phyloP scores from a whole-genome alignment of 2,797 vertebrate genomes.

The Macroramphosus scolopax region DNA sequence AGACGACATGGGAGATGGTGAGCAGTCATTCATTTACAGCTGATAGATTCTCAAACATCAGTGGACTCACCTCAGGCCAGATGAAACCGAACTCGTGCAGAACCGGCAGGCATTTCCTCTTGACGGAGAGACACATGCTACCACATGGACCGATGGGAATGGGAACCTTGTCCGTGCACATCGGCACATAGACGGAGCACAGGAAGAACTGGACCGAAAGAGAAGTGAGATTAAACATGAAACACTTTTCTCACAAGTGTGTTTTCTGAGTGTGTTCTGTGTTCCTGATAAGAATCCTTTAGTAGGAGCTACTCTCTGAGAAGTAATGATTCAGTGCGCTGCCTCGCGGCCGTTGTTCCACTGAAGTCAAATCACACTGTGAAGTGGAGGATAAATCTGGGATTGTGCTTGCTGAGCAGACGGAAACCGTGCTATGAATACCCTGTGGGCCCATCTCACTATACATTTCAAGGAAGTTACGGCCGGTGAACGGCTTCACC shows the following conservation, averaged over 20 bases:
- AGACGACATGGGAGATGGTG: slow-evolving; percentile 7
- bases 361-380: slow-evolving; percentile 12
- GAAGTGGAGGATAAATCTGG: slow-evolving; percentile 12
- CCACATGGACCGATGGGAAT: slow-evolving; percentile 96
- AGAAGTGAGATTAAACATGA: background rate
- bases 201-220: slow-evolving; percentile 88
- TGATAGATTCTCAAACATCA: no score
- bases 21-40: no score
- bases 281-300: no score
- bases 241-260: no score
- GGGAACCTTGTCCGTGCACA: slow-evolving; percentile 99
- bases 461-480: slow-evolving; percentile 37
- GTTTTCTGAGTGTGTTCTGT: no score
- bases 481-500: slow-evolving; percentile 13
- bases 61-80: slow-evolving; percentile 86
- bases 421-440: slow-evolving; percentile 10
- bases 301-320: no score
- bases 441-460: slow-evolving; percentile 8
- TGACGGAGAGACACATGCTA: slow-evolving; percentile 97
- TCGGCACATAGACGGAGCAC: slow-evolving; percentile 96
- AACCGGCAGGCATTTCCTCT: slow-evolving; percentile 93
- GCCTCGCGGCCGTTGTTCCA: slow-evolving; percentile 9
- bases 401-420: slow-evolving; percentile 2
- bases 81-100: slow-evolving; percentile 95
- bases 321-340: background rate